These are phyloP conservation scores for Drosophila nigromelanica DNA, from an alignment of 1,140 invertebrate genomes.

Conservation along the genomic window DNA sequence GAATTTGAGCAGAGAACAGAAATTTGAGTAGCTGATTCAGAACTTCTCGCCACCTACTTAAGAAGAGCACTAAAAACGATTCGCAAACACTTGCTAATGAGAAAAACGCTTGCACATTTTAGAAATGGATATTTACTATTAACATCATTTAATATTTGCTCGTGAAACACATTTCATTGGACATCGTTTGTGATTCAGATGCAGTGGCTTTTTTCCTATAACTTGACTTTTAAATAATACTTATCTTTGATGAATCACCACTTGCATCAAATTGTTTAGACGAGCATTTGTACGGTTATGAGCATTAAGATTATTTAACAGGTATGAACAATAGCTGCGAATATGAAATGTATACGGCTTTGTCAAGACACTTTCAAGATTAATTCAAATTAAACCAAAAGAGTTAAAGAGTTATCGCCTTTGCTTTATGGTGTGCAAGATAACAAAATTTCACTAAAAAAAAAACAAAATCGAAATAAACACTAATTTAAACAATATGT, in stretches of 20 bases:
- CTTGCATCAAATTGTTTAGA: conserved; percentile 12
- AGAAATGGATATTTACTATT: conserved; percentile 12
- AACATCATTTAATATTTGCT: conserved; percentile 39
- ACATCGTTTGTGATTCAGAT: conserved; percentile 23
- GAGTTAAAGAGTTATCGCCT: not conserved
- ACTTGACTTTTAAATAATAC: conserved; percentile 3
- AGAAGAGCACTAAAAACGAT: not conserved
- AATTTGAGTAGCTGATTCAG: not conserved
- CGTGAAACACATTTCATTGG: conserved; percentile 48
- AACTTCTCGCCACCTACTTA: not conserved
- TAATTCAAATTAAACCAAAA: not conserved
- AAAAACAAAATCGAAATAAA: not conserved
- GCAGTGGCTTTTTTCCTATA: not conserved
- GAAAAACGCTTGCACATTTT: conserved; percentile 23
- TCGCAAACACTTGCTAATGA: conserved; percentile 37
- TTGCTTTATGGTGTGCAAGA: not conserved
- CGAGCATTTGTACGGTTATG: not conserved
- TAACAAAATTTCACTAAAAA: not conserved
- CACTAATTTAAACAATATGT: not conserved
- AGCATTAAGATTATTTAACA: conserved; percentile 23
- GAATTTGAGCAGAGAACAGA: not conserved
- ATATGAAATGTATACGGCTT: not conserved
- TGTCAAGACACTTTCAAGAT: conserved; percentile 1
- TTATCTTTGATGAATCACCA: conserved; percentile 53
- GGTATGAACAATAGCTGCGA: conserved; percentile 21